These are phyloP conservation scores for Liparis tanakae DNA, from an alignment of 2,797 vertebrate species.

Conservation along the genomic window DNA sequence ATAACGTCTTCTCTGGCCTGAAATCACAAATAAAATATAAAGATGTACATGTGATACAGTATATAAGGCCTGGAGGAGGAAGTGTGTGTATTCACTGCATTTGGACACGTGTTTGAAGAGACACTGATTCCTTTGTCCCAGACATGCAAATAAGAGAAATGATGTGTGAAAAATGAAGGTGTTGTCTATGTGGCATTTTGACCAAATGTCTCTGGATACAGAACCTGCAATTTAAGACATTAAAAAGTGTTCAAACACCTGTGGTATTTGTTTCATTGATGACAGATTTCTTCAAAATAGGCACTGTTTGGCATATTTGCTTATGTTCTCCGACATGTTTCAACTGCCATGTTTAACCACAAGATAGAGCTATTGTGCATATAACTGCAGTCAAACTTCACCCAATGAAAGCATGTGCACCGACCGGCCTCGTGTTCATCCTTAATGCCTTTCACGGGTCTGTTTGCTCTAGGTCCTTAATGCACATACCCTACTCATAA, in stretches of 20 bases:
- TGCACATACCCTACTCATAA: not conserved
- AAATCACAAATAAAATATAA: constrained; percentile 38
- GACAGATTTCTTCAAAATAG: not conserved
- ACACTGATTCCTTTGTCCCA: not conserved
- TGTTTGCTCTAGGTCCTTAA: not conserved
- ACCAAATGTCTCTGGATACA: not conserved
- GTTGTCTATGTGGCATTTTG: not conserved
- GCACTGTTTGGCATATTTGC: not conserved
- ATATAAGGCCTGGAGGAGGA: not conserved
- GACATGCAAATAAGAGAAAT: constrained; percentile 3
- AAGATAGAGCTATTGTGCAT: constrained; percentile 69
- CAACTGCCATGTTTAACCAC: constrained; percentile 61
- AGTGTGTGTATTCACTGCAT: not conserved
- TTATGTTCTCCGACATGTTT: constrained; percentile 5
- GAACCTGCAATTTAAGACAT: not conserved
- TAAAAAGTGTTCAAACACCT: not conserved
- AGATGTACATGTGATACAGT: not conserved
- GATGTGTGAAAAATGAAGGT: not conserved
- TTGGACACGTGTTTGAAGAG: constrained; percentile 1
- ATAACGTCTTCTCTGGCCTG: constrained; percentile 97
- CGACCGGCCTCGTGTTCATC: constrained; percentile 1
- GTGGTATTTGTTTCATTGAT: not conserved
- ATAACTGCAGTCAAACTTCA: not conserved
- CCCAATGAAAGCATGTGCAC: not conserved
- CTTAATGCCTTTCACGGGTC: not conserved